These are phyloP conservation scores for Colossoma macropomum DNA, from an alignment of 2,113 vertebrate species.

Conservation along the genomic window DNA sequence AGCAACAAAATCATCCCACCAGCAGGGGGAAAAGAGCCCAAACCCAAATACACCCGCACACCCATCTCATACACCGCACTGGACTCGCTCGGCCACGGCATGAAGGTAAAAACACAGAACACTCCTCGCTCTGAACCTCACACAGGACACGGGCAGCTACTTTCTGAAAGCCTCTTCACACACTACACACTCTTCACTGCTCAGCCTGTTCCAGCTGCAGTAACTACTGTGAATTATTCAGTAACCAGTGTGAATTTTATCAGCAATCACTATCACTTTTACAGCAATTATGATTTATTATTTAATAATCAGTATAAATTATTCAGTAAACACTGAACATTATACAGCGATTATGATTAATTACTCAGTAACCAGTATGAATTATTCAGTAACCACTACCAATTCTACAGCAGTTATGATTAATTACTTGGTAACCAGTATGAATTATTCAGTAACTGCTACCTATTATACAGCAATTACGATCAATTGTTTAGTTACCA, in stretches of 20 bases:
- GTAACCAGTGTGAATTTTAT: too few relatives aligned
- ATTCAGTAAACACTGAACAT: too few relatives aligned
- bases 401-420: neutral
- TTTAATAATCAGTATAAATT: too few relatives aligned
- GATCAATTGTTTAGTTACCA: neutral
- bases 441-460: too few relatives aligned
- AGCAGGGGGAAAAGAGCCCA: conserved; percentile 57
- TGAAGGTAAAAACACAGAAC: conserved; percentile 80
- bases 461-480: too few relatives aligned
- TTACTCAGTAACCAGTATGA: neutral
- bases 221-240: neutral
- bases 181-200: neutral
- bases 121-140: neutral
- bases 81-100: conserved; percentile 84
- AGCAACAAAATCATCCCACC: conserved; percentile 76
- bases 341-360: too few relatives aligned
- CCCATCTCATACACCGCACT: conserved; percentile 85
- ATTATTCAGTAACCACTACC: neutral
- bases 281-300: too few relatives aligned
- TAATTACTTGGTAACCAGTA: too few relatives aligned
- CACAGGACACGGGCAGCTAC: conserved; percentile 1
- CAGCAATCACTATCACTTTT: neutral
- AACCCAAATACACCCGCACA: conserved; percentile 75
- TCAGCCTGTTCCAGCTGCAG: too few relatives aligned
- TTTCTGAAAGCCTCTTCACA: neutral